These are phyloP conservation scores for Strigamia crassipes DNA, from an alignment of 2,888 invertebrate genomes.

Conservation along the genomic window DNA sequence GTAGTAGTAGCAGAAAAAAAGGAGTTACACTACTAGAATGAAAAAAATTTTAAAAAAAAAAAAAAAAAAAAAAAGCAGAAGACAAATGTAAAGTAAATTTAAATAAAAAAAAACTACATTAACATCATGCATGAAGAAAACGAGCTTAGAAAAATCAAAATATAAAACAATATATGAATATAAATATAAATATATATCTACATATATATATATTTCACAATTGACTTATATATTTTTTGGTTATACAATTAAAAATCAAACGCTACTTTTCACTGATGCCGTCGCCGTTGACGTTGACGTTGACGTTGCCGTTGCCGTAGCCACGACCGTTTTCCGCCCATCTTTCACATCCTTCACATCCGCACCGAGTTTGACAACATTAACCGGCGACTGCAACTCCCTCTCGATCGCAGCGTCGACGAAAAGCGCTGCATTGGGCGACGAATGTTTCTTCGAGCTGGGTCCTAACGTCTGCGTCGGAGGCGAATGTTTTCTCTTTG, in stretches of 20 bases:
- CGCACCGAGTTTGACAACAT: not conserved
- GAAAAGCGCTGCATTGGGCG: not conserved
- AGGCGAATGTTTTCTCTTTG: slow-evolving; percentile 50
- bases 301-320: too few relatives aligned
- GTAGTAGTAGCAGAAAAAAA: slow-evolving; percentile 46
- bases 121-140: not conserved
- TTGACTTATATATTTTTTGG: not conserved
- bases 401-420: not conserved
- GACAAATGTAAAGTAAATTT: not conserved
- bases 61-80: slow-evolving; percentile 15
- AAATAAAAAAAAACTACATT: not conserved
- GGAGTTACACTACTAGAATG: slow-evolving; percentile 17
- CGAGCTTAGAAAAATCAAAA: not conserved
- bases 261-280: not conserved
- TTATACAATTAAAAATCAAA: not conserved
- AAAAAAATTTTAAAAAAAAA: slow-evolving; percentile 20
- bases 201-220: too few relatives aligned
- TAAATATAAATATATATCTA: not conserved
- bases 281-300: not conserved
- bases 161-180: not conserved
- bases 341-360: too few relatives aligned
- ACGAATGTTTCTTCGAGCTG: not conserved
- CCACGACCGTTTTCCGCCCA: not conserved
- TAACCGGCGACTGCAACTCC: not conserved
- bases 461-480: not conserved